phyloP scores from a whole-genome alignment of 2,797 vertebrate genomes.

The Anabacerthia variegaticeps region DNA sequence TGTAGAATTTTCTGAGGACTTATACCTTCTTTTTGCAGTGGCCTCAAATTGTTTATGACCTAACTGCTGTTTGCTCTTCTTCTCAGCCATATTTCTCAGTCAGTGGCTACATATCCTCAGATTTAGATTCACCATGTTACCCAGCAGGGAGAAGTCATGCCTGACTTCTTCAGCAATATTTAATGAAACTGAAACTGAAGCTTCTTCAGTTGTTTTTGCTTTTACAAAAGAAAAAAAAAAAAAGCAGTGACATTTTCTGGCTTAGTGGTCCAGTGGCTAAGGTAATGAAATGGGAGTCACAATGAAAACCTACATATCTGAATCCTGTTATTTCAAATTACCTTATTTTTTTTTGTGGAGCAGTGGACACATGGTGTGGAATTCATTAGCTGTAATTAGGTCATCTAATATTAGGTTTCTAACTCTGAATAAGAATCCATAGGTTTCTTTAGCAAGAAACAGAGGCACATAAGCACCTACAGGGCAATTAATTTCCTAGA shows the following conservation, averaged over 20 bases:
- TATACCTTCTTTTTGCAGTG: not conserved
- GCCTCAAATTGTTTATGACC: not conserved
- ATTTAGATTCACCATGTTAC: not conserved
- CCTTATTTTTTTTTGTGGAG: not conserved
- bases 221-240: not conserved
- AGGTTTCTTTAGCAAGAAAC: not conserved
- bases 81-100: not conserved
- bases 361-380: not conserved
- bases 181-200: not conserved
- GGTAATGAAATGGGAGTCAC: not conserved
- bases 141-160: not conserved
- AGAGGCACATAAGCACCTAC: not conserved
- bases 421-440: not conserved
- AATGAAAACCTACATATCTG: not conserved
- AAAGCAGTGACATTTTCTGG: not conserved
- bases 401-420: not conserved
- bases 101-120: not conserved
- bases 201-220: not conserved
- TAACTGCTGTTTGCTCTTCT: not conserved
- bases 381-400: constrained; percentile 33
- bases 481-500: not conserved
- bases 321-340: not conserved
- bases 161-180: not conserved
- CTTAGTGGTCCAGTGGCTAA: not conserved
- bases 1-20: not conserved